Evolutionary conservation across 1,140 invertebrate genomes (phyloP).

Genomic region (Micrasema longulum): DNA sequence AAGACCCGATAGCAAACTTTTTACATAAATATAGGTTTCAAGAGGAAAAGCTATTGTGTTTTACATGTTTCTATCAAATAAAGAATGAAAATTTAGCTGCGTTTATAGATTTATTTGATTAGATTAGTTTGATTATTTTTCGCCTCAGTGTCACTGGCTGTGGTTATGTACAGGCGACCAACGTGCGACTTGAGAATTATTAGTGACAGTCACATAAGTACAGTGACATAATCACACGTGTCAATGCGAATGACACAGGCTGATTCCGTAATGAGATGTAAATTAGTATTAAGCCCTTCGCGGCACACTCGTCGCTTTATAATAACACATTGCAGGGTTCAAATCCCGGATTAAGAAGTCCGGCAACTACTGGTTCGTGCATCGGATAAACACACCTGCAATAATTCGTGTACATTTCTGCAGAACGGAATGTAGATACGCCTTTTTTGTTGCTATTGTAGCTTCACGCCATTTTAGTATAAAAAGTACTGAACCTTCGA

Average conservation of each 20-base stretch:
- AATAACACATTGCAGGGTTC: slow-evolving; percentile 43
- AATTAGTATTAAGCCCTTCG: slow-evolving; percentile 46
- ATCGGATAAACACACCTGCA: slow-evolving; percentile 41
- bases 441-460: slow-evolving; percentile 12
- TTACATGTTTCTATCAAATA: too few species aligned
- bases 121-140: too few species aligned
- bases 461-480: not conserved
- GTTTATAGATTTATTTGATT: too few species aligned
- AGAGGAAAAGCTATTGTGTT: too few species aligned
- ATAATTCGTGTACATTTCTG: slow-evolving; percentile 37
- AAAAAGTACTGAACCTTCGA: too few species aligned
- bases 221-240: slow-evolving; percentile 17
- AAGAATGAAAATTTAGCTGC: too few species aligned
- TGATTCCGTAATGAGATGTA: slow-evolving; percentile 42
- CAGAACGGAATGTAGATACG: slow-evolving; percentile 1
- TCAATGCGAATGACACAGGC: slow-evolving; percentile 16
- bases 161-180: too few species aligned
- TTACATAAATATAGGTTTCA: too few species aligned
- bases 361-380: slow-evolving; percentile 41
- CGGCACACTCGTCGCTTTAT: slow-evolving; percentile 41
- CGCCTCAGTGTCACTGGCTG: too few species aligned
- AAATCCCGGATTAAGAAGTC: slow-evolving; percentile 48
- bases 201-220: too few species aligned
- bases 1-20: too few species aligned
- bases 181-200: too few species aligned